A percentile compares a stretch with the other conserved stretches of the same genome.
phyloP scores from a whole-genome alignment of 2,113 vertebrate genomes.

The Ptychochromis oligacanthus region DNA sequence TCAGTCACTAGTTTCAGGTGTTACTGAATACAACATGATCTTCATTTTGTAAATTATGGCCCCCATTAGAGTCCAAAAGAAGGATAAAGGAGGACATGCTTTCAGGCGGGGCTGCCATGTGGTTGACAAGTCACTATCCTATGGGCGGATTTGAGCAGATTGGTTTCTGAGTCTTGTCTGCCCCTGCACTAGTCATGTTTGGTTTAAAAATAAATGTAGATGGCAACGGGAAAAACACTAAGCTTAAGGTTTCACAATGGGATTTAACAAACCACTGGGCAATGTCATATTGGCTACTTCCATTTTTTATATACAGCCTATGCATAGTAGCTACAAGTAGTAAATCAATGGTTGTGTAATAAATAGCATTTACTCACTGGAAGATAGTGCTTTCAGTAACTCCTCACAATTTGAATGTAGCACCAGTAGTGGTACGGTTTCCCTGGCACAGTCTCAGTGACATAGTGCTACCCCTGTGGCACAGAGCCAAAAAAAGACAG shows the following conservation, averaged over 20 bases:
- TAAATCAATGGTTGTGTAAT: background rate
- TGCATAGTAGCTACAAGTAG: background rate
- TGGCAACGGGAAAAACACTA: no score
- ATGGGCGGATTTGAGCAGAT: background rate
- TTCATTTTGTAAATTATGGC: background rate
- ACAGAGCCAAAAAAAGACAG: conserved; percentile 17
- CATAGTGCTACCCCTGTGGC: conserved; percentile 26
- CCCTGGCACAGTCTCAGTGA: conserved; percentile 1
- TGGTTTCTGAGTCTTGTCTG: background rate
- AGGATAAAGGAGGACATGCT: background rate
- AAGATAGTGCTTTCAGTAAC: background rate
- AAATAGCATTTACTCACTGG: background rate
- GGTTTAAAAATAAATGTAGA: no score
- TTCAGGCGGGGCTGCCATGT: background rate
- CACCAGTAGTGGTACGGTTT: background rate
- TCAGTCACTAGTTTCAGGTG: background rate
- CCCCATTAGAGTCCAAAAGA: background rate
- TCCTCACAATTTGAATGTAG: background rate
- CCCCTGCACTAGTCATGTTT: background rate
- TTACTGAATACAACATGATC: background rate
- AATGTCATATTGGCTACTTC: background rate
- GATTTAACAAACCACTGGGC: background rate
- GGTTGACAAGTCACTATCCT: background rate
- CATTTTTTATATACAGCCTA: background rate
- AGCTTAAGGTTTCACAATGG: background rate